Evolutionary conservation across 2,797 vertebrate species (phyloP).

Genomic region (Alectoris magna): DNA sequence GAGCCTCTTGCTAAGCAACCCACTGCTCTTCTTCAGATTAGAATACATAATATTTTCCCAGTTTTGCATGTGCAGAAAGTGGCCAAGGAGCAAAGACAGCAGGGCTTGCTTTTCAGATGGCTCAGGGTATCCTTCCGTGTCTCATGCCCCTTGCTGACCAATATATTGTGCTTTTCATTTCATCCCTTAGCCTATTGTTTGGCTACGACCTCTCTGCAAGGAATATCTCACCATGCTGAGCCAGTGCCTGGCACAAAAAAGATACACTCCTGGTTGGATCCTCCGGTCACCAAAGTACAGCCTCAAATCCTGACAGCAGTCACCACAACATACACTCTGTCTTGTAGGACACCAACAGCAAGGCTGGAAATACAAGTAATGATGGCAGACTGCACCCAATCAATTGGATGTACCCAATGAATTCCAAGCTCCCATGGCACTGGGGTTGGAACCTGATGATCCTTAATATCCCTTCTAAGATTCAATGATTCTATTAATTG

Average conservation of each 20-base stretch:
- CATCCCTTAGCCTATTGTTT: background rate
- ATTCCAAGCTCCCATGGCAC: too few species aligned
- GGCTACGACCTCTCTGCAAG: background rate
- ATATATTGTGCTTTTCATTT: background rate
- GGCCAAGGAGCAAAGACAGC: background rate
- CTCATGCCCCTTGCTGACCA: background rate
- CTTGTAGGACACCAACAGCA: background rate
- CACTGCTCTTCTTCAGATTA: background rate
- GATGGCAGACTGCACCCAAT: rapidly evolving
- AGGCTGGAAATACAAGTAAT: background rate
- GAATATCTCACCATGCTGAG: rapidly evolving
- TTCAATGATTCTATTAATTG: too few species aligned
- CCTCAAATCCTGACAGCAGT: background rate
- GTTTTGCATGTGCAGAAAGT: background rate
- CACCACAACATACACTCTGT: background rate
- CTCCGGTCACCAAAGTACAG: background rate
- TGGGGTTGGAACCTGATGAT: too few species aligned
- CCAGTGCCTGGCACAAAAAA: background rate
- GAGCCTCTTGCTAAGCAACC: background rate
- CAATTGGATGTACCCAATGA: background rate
- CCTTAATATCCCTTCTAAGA: too few species aligned
- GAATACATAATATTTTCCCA: background rate
- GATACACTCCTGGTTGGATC: background rate
- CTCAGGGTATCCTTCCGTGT: rapidly evolving
- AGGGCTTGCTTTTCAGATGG: background rate